Evolutionary conservation across 2,113 vertebrate genomes (phyloP).

Genomic region (Naja naja): DNA sequence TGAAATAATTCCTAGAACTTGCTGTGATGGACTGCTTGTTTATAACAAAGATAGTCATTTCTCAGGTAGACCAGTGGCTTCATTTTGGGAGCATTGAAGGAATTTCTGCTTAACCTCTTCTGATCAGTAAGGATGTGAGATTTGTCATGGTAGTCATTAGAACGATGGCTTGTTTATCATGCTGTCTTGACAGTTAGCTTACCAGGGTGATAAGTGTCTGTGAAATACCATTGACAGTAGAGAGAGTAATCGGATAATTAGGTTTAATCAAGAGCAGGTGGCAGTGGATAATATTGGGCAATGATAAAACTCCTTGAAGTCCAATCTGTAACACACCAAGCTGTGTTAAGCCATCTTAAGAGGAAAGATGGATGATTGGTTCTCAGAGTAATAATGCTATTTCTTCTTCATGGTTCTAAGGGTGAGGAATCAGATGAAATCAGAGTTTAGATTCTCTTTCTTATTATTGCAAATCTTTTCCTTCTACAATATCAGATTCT

Average conservation of each 20-base stretch:
- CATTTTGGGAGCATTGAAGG: not conserved
- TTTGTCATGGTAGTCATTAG: not conserved
- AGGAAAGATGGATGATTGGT: not conserved
- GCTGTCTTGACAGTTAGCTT: conserved; percentile 6
- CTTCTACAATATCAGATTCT: not conserved
- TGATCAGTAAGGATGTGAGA: not conserved
- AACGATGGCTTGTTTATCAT: not conserved
- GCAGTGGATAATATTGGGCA: conserved; percentile 2
- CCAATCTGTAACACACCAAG: not conserved
- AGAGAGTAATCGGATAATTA: conserved; percentile 8
- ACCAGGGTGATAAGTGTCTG: conserved; percentile 4
- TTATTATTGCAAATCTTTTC: not conserved
- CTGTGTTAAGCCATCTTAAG: not conserved
- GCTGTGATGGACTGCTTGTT: not conserved
- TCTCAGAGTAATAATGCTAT: not conserved
- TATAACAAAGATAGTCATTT: not conserved
- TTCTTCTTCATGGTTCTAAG: not conserved
- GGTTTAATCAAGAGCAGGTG: conserved; percentile 26
- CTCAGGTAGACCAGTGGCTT: not conserved
- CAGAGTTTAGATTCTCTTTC: not conserved
- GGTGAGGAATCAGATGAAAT: not conserved
- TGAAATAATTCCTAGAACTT: not conserved
- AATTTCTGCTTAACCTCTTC: not conserved
- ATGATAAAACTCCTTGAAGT: not conserved
- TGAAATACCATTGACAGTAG: not conserved